Evolutionary conservation across 2,113 vertebrate species (phyloP).

Genomic region (Myotis brandtii): DNA sequence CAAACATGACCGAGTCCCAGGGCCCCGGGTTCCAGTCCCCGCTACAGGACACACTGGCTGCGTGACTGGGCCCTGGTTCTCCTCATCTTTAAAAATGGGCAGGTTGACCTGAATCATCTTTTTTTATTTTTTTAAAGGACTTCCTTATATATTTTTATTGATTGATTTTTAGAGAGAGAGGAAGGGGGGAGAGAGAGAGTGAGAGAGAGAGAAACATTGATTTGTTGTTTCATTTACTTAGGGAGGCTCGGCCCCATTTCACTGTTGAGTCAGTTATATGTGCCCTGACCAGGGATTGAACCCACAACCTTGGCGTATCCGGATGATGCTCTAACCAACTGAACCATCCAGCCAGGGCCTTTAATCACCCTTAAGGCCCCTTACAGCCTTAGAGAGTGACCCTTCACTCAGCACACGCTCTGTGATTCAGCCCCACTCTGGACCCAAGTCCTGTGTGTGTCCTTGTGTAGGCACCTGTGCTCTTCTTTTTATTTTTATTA

Average conservation of each 20-base stretch:
- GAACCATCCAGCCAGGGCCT: background rate
- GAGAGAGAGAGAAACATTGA: background rate
- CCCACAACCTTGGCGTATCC: background rate
- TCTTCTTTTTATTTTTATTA: background rate
- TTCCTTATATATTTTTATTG: background rate
- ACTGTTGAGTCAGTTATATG: background rate
- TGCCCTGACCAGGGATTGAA: background rate
- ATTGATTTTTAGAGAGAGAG: background rate
- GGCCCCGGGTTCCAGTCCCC: background rate
- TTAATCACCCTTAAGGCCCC: accelerated
- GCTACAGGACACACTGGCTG: background rate
- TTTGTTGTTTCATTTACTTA: background rate
- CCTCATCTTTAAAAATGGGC: background rate
- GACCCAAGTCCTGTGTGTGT: background rate
- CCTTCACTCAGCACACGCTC: too few relatives aligned
- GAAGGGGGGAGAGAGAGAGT: too few relatives aligned
- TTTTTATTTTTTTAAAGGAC: background rate
- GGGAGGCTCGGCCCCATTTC: background rate
- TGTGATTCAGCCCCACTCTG: background rate
- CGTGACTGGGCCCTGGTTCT: background rate
- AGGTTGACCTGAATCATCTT: background rate
- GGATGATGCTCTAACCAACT: background rate
- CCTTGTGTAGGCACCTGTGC: background rate
- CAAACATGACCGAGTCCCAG: accelerated
- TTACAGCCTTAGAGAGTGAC: background rate